A percentile compares a stretch with the other conserved stretches of the same genome.
Conservation (phyloP, 1,140 invertebrate species). For the Leptoteleia sp. region DNA sequence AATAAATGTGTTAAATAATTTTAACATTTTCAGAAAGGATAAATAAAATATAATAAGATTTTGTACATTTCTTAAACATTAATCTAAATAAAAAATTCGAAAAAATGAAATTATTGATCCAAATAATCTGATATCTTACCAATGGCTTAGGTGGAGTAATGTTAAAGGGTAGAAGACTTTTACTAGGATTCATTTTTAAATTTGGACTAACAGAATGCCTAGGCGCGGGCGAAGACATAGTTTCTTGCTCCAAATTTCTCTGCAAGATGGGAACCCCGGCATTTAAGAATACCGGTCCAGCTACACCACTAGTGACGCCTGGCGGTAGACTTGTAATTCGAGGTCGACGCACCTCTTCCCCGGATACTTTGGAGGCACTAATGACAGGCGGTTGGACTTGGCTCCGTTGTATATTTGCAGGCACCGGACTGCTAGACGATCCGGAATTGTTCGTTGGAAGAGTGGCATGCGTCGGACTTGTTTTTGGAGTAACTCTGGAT, state of each 20-base stretch:
- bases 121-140: no score
- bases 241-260: conserved; percentile 70
- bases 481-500: conserved; percentile 64
- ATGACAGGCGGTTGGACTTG: conserved; percentile 76
- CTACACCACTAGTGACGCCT: conserved; percentile 79
- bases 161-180: conserved; percentile 92
- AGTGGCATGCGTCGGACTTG: conserved; percentile 67
- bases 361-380: conserved; percentile 63
- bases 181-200: conserved; percentile 81
- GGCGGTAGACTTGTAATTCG: conserved; percentile 78
- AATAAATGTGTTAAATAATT: no score
- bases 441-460: conserved; percentile 52
- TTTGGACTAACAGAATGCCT: conserved; percentile 71
- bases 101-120: no score
- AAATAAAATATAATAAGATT: no score
- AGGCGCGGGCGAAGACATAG: conserved; percentile 66
- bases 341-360: conserved; percentile 69
- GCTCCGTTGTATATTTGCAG: conserved; percentile 58
- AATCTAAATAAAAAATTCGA: no score
- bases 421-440: conserved; percentile 50
- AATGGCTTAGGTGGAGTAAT: conserved; percentile 91
- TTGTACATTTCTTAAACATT: no score
- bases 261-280: conserved; percentile 75
- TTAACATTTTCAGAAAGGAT: no score
- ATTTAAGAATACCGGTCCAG: conserved; percentile 77